These are phyloP conservation scores for human (Homo sapiens) DNA, from an alignment of 2,113 vertebrate species.

Conservation along the genomic window DNA sequence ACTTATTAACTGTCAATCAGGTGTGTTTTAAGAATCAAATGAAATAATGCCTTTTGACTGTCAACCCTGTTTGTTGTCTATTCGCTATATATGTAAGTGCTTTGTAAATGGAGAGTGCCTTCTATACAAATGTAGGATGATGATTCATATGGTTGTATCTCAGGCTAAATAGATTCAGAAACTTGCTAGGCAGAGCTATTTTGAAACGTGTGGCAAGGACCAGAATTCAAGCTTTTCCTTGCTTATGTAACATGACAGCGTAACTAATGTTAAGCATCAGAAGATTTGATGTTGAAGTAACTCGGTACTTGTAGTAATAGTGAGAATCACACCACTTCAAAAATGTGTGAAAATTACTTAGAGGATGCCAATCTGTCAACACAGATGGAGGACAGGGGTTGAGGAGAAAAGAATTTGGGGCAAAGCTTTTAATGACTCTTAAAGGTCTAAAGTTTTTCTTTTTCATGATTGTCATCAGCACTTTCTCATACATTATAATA, in stretches of 20 bases:
- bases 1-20: background rate
- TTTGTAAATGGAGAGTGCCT: slow-evolving; percentile 56
- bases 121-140: slow-evolving; percentile 48
- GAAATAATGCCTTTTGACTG: background rate
- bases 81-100: background rate
- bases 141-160: slow-evolving; percentile 67
- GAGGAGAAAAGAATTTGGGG: background rate
- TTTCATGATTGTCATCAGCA: background rate
- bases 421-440: slow-evolving; percentile 26
- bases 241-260: background rate
- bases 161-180: slow-evolving; percentile 61
- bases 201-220: slow-evolving; percentile 43
- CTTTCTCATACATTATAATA: background rate
- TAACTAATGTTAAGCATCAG: slow-evolving; percentile 13
- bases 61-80: too few relatives aligned
- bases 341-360: slow-evolving; percentile 32
- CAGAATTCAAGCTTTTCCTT: slow-evolving; percentile 48
- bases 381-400: background rate
- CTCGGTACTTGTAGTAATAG: slow-evolving; percentile 28
- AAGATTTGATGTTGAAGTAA: background rate
- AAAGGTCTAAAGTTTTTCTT: background rate
- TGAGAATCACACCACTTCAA: slow-evolving; percentile 32
- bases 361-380: background rate
- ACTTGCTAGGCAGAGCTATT: slow-evolving; percentile 75
- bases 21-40: slow-evolving; percentile 32